Percentiles rank a stretch among this genome's conserved stretches.
These are phyloP conservation scores for Papilio elwesi DNA, from an alignment of 2,888 invertebrate genomes.

Conservation along the genomic window DNA sequence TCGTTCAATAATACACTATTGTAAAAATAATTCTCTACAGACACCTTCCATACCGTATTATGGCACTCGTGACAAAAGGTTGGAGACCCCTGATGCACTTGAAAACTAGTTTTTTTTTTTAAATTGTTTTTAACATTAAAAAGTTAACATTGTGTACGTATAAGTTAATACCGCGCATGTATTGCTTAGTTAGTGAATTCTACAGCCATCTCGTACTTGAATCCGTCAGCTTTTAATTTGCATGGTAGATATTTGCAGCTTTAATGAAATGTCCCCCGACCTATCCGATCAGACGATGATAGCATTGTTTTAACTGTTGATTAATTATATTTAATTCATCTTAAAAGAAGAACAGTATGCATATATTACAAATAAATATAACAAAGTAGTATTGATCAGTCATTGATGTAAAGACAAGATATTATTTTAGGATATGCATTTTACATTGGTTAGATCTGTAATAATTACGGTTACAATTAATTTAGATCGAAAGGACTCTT, in stretches of 20 bases:
- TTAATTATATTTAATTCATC: slow-evolving; percentile 1
- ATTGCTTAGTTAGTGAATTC: slow-evolving; percentile 65
- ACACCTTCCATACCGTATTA: neutral
- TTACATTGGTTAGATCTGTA: too few relatives aligned
- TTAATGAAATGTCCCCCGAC: slow-evolving; percentile 50
- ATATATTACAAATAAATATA: neutral
- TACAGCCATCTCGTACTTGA: slow-evolving; percentile 74
- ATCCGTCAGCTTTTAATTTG: slow-evolving; percentile 55
- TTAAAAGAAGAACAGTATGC: slow-evolving; percentile 13
- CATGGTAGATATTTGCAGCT: slow-evolving; percentile 72
- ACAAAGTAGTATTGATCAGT: too few relatives aligned
- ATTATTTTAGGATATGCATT: too few relatives aligned
- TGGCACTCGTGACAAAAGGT: neutral
- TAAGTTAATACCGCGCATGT: slow-evolving; percentile 39
- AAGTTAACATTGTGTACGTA: neutral
- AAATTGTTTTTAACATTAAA: slow-evolving; percentile 28
- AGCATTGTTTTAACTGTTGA: slow-evolving; percentile 53
- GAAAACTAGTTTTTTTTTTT: neutral
- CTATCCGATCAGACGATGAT: slow-evolving; percentile 66
- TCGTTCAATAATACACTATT: neutral
- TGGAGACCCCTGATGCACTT: slow-evolving; percentile 10
- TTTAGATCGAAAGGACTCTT: too few relatives aligned
- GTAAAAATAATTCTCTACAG: too few relatives aligned
- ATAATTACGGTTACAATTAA: too few relatives aligned
- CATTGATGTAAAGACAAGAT: too few relatives aligned